A percentile compares a stretch with the other conserved stretches of the same genome.
Evolutionary conservation across 2,113 vertebrate species (phyloP).

Genomic region (Murina feae): DNA sequence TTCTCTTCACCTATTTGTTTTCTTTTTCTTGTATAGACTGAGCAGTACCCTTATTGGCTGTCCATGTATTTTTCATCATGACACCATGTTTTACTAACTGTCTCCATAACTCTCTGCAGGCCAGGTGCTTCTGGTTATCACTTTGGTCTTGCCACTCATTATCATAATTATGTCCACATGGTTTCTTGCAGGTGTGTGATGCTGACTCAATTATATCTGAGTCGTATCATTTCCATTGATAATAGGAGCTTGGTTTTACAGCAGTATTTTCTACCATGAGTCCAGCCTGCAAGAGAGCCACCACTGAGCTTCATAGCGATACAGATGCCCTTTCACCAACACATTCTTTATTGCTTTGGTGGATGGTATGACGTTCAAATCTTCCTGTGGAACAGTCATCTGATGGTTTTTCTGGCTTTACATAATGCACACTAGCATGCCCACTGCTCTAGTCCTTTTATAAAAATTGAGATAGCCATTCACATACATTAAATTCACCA

Average conservation of each 20-base stretch:
- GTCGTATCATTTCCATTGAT: background rate
- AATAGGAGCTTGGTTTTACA: background rate
- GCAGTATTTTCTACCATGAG: background rate
- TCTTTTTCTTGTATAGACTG: background rate
- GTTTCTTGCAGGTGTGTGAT: background rate
- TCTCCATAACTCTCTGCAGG: background rate
- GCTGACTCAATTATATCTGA: background rate
- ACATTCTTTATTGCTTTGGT: background rate
- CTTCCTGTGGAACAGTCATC: background rate
- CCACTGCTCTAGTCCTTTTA: background rate
- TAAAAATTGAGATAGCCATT: background rate
- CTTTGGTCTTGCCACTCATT: slow-evolving; percentile 5
- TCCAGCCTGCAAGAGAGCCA: background rate
- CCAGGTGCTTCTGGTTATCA: background rate
- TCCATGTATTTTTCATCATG: background rate
- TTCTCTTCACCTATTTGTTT: background rate
- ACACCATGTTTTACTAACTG: background rate
- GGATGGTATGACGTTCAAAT: background rate
- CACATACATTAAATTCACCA: background rate
- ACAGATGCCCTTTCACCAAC: background rate
- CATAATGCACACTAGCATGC: background rate
- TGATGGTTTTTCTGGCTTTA: background rate
- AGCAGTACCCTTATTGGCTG: background rate
- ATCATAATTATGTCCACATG: background rate
- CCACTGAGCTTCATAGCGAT: background rate